Conservation (phyloP, 2,888 invertebrate genomes). For the Caenorhabditis sulstoni region DNA sequence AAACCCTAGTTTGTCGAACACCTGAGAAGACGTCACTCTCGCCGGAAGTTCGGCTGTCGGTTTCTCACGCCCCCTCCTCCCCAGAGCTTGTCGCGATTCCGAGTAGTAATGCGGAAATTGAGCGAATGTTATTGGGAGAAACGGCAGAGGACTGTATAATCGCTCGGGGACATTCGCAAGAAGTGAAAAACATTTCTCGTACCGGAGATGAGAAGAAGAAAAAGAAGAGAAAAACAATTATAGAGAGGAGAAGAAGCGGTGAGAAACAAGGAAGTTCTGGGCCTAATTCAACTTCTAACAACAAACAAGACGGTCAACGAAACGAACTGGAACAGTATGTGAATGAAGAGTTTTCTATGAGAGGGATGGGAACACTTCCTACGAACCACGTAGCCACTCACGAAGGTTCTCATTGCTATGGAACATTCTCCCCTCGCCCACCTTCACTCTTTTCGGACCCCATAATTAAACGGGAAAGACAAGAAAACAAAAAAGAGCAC, state of each 20-base stretch:
- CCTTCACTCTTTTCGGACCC: too few species aligned
- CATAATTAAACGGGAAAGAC: too few species aligned
- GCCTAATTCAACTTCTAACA: neutral
- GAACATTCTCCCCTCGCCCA: too few species aligned
- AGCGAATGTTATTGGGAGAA: neutral
- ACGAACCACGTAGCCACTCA: neutral
- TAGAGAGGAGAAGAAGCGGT: too few species aligned
- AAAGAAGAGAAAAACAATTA: neutral
- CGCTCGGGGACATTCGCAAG: constrained; percentile 3
- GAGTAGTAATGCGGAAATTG: too few species aligned
- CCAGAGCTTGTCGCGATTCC: too few species aligned
- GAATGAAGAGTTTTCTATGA: neutral
- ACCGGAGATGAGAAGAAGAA: neutral
- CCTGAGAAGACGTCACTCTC: neutral
- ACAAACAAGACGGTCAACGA: too few species aligned
- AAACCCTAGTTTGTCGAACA: neutral
- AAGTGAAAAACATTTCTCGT: neutral
- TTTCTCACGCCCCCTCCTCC: constrained; percentile 2
- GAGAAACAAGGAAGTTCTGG: neutral
- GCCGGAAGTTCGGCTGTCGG: too few species aligned
- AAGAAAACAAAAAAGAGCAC: neutral
- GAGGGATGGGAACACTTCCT: too few species aligned
- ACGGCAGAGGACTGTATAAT: constrained; percentile 2
- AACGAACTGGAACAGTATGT: too few species aligned
- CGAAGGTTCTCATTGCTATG: too few species aligned